phyloP scores from a whole-genome alignment of 2,888 invertebrate species.

The Cyclophora albipunctata region DNA sequence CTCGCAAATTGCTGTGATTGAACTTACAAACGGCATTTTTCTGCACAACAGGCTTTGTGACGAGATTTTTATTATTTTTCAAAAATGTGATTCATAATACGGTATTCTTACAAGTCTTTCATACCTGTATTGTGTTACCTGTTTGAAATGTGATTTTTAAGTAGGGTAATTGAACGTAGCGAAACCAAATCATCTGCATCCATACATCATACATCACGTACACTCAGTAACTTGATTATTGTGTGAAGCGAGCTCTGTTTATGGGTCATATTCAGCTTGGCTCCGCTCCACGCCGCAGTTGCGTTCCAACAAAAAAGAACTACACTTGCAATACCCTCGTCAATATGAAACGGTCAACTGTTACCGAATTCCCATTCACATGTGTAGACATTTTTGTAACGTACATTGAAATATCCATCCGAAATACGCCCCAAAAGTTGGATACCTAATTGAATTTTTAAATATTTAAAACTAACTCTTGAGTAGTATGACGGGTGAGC shows the following conservation, averaged over 20 bases:
- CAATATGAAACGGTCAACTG: conserved; percentile 12
- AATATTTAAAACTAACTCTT: conserved; percentile 18
- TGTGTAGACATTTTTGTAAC: too few relatives aligned
- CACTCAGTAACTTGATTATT: conserved; percentile 11
- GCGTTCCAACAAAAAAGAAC: conserved; percentile 9
- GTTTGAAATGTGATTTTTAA: too few relatives aligned
- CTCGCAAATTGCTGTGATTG: too few relatives aligned
- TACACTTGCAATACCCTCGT: conserved; percentile 12
- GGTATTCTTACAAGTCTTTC: too few relatives aligned
- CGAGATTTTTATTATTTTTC: background rate
- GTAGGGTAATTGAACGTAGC: conserved; percentile 9
- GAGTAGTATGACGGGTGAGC: conserved; percentile 18
- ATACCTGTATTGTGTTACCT: too few relatives aligned
- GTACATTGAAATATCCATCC: too few relatives aligned
- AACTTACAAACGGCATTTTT: too few relatives aligned
- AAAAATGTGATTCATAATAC: too few relatives aligned
- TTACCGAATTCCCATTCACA: conserved; percentile 1
- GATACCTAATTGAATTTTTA: conserved; percentile 23
- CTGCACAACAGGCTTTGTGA: conserved; percentile 1
- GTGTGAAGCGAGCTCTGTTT: conserved; percentile 10
- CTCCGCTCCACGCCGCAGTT: conserved; percentile 11
- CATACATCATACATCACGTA: background rate
- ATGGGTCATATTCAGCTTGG: conserved; percentile 11
- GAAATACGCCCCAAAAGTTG: too few relatives aligned
- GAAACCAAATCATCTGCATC: conserved; percentile 7